Evolutionary conservation across 35 echinoderm and acorn worm species (phyloP).

Genomic region (Patiria miniata): DNA sequence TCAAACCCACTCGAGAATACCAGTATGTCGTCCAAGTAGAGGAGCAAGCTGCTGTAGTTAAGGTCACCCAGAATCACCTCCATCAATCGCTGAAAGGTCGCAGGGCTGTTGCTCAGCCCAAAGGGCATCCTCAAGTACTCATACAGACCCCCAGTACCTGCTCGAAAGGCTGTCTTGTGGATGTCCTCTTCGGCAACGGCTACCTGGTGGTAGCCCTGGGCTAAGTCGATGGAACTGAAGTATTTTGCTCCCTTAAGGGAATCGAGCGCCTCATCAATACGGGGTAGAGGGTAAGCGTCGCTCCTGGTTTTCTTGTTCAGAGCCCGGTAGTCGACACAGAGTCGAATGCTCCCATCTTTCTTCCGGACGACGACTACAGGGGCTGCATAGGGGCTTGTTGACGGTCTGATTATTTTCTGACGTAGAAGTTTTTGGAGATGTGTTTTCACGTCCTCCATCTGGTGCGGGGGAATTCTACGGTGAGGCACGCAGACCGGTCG

Average conservation of each 20-base stretch:
- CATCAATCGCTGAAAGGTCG: conserved; percentile 65
- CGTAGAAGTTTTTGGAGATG: conserved; percentile 36
- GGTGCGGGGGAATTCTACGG: not conserved
- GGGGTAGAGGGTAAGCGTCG: conserved; percentile 59
- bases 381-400: conserved; percentile 6
- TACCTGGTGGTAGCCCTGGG: conserved; percentile 64
- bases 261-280: conserved; percentile 47
- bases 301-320: not conserved
- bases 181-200: conserved; percentile 27
- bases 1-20: conserved; percentile 46
- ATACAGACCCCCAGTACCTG: conserved; percentile 50
- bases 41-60: conserved; percentile 37
- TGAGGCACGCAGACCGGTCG: conserved; percentile 2
- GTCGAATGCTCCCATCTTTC: conserved; percentile 32
- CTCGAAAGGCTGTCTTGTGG: conserved; percentile 53
- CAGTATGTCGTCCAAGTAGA: conserved; percentile 57
- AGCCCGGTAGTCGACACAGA: conserved; percentile 31
- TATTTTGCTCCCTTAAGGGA: conserved; percentile 43
- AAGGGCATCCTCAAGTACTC: conserved; percentile 53
- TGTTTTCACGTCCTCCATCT: not conserved
- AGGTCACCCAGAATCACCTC: conserved; percentile 50
- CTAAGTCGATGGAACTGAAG: conserved; percentile 51
- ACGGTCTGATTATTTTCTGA: conserved; percentile 34
- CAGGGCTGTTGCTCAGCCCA: conserved; percentile 44
- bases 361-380: conserved; percentile 29